Evolutionary conservation across 2,113 vertebrate genomes (phyloP), one percentile per base, ranked within the genome.

Genomic region (Neogale vison): DNA sequence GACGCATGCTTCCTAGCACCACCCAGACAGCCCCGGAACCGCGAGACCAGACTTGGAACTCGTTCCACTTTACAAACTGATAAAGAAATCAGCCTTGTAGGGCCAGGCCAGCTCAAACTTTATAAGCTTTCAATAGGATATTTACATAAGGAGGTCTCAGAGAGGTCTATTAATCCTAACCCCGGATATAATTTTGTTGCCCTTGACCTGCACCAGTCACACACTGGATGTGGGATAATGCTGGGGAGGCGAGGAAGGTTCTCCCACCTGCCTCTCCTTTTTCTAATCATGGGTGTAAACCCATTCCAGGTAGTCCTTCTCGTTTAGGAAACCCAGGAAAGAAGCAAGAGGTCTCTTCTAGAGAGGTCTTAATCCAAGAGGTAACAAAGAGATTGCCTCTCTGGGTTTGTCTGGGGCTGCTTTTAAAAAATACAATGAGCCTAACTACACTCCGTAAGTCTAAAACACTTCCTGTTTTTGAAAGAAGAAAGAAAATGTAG

Each of bases 401-500:
- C 34, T 26, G 1, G 3, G 24, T 76, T 90, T 57, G 7, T 84
- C 20, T 65, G 55, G 21, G 42, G 26, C 39, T 39, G 31, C 74
- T 65, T 52, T 52, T 52, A 50, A 74, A 50, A 96, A 92, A 14
- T 26, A 67, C 12, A 77, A 67, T 34, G 79, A 20, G 8, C n/a
- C 45, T 81, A 42, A 42, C 61, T 50, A 55, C 24, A 34, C 29
- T 90, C 71, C 57, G 39, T 67, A 61, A 55, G 47, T 45, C 63
- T 61, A 39, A 71, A 90, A 47, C 57, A n/a, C 11, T 61, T 45
- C 86, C 89, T 63, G 12, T 39, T 95, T 96, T 65, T 47, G 45
- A 77, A 85, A 93, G 65, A 96, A 92, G 84, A 36, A 80, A 89
- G 55, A n/a, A 61, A 93, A 63, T 13, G 11, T 15, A 90, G 31